Percentiles rank a stretch among this genome's conserved stretches.
Evolutionary conservation across 2,888 invertebrate genomes (phyloP).

Genomic region (Lycia hirtaria): DNA sequence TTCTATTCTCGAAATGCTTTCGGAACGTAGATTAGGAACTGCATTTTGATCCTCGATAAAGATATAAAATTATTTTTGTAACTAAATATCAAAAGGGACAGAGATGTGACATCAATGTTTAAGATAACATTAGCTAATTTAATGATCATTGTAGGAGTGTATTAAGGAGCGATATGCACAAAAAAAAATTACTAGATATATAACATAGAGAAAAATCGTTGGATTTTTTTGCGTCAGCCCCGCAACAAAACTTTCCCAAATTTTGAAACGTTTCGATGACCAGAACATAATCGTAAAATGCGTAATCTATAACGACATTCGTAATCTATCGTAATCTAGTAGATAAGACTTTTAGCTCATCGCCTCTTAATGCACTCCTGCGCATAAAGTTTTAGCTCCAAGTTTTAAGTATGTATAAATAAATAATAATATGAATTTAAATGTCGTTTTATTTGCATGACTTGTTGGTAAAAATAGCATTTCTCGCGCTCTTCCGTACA

Average conservation of each 20-base stretch:
- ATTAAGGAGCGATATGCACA: not conserved
- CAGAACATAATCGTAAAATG: too few species aligned
- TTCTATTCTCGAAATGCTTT: constrained; percentile 33
- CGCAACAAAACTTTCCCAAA: too few species aligned
- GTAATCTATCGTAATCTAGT: too few species aligned
- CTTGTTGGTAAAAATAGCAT: not conserved
- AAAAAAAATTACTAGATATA: not conserved
- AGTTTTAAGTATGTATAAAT: constrained; percentile 77
- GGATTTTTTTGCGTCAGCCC: too few species aligned
- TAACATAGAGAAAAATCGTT: too few species aligned
- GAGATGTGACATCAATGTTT: constrained; percentile 58
- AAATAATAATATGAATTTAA: constrained; percentile 70
- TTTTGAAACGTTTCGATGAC: too few species aligned
- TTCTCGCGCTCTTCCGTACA: not conserved
- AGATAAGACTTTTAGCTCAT: too few species aligned
- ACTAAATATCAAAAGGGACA: constrained; percentile 58
- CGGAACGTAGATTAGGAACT: constrained; percentile 33
- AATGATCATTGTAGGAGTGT: constrained; percentile 51
- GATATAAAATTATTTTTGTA: constrained; percentile 78
- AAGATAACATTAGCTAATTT: constrained; percentile 69
- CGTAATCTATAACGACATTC: too few species aligned
- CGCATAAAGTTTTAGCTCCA: constrained; percentile 75
- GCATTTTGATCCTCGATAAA: constrained; percentile 52
- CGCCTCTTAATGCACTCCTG: not conserved
- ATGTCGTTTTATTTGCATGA: constrained; percentile 26